Percentiles rank a stretch among this genome's conserved stretches.
phyloP scores from a whole-genome alignment of 1,140 invertebrate genomes.

The Lepidurus couesii region DNA sequence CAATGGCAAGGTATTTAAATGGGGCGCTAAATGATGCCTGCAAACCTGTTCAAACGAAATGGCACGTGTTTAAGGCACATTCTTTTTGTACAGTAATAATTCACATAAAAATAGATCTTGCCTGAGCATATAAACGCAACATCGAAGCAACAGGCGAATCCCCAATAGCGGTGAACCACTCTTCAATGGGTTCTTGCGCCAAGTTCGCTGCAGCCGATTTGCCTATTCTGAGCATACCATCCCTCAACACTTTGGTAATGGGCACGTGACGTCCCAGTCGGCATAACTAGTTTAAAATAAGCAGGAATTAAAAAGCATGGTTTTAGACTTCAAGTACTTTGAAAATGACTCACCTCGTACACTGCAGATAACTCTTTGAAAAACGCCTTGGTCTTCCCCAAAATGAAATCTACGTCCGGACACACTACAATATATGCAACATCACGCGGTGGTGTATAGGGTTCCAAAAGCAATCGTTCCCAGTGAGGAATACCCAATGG shows the following conservation, averaged over 20 bases:
- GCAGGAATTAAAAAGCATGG: slow-evolving; percentile 29
- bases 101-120: slow-evolving; percentile 41
- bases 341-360: slow-evolving; percentile 65
- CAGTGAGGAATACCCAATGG: slow-evolving; percentile 89
- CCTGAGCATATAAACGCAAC: slow-evolving; percentile 79
- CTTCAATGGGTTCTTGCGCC: slow-evolving; percentile 69
- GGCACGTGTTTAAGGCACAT: slow-evolving; percentile 40
- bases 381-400: slow-evolving; percentile 71
- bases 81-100: background rate
- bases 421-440: slow-evolving; percentile 90
- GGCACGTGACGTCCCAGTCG: slow-evolving; percentile 82
- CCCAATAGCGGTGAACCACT: slow-evolving; percentile 82
- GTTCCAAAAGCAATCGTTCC: slow-evolving; percentile 90
- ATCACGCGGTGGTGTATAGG: slow-evolving; percentile 85
- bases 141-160: slow-evolving; percentile 72
- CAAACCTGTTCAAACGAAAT: slow-evolving; percentile 49
- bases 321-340: background rate
- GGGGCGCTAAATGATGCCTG: slow-evolving; percentile 70
- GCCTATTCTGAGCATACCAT: slow-evolving; percentile 83
- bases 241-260: slow-evolving; percentile 70
- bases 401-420: slow-evolving; percentile 81
- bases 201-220: slow-evolving; percentile 56
- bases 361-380: slow-evolving; percentile 87
- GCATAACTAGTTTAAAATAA: slow-evolving; percentile 55
- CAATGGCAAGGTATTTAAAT: slow-evolving; percentile 69